Evolutionary conservation across 2,888 invertebrate species (phyloP).

Genomic region (Thereva nobilitata): DNA sequence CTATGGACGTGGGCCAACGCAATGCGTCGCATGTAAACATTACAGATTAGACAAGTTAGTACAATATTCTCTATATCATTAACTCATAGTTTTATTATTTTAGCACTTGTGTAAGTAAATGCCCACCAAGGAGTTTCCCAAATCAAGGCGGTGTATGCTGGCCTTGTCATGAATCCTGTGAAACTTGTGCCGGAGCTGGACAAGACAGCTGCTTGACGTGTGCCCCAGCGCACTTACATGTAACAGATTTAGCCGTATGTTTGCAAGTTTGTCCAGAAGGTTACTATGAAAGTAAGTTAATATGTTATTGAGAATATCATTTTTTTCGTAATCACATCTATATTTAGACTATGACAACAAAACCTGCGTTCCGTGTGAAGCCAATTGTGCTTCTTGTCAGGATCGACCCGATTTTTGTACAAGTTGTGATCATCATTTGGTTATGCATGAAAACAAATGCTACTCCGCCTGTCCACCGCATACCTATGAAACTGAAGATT

Average conservation of each 20-base stretch:
- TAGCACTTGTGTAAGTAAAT: conserved; percentile 82
- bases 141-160: conserved; percentile 80
- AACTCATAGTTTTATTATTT: conserved; percentile 44
- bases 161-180: conserved; percentile 88
- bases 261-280: conserved; percentile 88
- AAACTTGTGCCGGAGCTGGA: conserved; percentile 85
- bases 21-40: conserved; percentile 81
- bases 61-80: conserved; percentile 3
- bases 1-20: conserved; percentile 81
- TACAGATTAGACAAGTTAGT: conserved; percentile 79
- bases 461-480: conserved; percentile 80
- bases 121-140: conserved; percentile 82
- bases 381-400: conserved; percentile 84
- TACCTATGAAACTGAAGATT: conserved; percentile 85
- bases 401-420: conserved; percentile 82
- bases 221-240: conserved; percentile 79
- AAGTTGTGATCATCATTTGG: conserved; percentile 85
- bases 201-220: conserved; percentile 85
- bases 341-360: conserved; percentile 68
- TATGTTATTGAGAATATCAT: not conserved
- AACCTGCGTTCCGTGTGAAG: conserved; percentile 82
- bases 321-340: conserved; percentile 26
- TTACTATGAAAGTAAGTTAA: conserved; percentile 76
- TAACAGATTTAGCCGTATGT: conserved; percentile 83
- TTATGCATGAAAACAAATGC: conserved; percentile 80